These are phyloP conservation scores for Nipponacmea schrenckii DNA, from an alignment of 2,888 invertebrate species.

Conservation along the genomic window DNA sequence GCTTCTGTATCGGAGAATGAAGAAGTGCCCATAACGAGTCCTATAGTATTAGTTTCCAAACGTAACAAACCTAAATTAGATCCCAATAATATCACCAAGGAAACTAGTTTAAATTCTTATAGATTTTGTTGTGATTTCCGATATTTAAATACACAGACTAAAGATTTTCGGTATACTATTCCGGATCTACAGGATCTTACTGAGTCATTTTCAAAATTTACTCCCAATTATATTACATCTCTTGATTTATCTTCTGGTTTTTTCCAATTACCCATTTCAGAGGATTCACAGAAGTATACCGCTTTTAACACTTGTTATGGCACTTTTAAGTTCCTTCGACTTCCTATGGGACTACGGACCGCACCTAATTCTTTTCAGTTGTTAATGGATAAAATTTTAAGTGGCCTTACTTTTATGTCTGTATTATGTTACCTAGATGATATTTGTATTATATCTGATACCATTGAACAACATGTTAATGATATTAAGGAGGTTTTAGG, in stretches of 20 bases:
- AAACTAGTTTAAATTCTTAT: conserved; percentile 11
- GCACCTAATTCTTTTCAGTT: no score
- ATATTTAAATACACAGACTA: conserved; percentile 28
- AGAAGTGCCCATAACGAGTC: conserved; percentile 25
- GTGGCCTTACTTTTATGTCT: no score
- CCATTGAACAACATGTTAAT: conserved; percentile 20
- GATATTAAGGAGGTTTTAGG: conserved; percentile 25
- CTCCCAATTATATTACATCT: conserved; percentile 30
- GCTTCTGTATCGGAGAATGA: conserved; percentile 19
- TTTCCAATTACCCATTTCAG: conserved; percentile 24
- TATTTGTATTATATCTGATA: conserved; percentile 23
- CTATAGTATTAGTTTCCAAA: conserved; percentile 27
- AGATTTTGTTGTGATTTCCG: conserved; percentile 20
- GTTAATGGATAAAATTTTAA: no score
- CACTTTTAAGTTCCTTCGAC: conserved; percentile 29
- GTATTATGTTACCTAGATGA: no score
- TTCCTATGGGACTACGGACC: conserved; percentile 33
- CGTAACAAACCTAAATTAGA: conserved; percentile 16
- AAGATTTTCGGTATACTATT: conserved; percentile 25
- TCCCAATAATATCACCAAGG: conserved; percentile 18
- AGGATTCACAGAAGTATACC: conserved; percentile 15
- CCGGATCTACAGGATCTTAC: conserved; percentile 31
- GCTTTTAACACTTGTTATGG: conserved; percentile 34
- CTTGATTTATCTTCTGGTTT: conserved; percentile 35
- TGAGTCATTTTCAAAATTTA: conserved; percentile 32